These are phyloP conservation scores for Platysteira castanea DNA, from an alignment of 2,113 vertebrate species.

Conservation along the genomic window DNA sequence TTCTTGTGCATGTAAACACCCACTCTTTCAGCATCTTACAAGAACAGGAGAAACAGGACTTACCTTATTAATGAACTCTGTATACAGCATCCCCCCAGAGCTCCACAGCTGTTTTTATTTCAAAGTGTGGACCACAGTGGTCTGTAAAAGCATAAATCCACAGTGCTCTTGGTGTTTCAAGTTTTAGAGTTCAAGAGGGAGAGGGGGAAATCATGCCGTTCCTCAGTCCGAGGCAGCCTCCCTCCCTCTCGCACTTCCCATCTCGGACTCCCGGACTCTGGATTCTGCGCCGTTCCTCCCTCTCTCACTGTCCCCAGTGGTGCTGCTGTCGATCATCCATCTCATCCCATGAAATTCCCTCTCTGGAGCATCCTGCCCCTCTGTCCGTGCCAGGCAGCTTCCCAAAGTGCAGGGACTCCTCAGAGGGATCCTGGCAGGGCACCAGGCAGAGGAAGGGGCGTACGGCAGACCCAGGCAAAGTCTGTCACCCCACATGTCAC, in stretches of 20 bases:
- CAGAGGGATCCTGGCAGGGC: not conserved
- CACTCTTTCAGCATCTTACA: not conserved
- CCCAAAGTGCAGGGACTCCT: not conserved
- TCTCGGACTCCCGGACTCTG: not conserved
- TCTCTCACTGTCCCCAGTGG: not conserved
- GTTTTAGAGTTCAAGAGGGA: not conserved
- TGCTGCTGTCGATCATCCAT: not conserved
- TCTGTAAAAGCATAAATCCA: not conserved
- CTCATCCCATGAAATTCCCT: conserved; percentile 8
- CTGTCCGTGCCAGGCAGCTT: not conserved
- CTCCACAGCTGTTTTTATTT: not conserved
- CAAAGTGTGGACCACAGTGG: not conserved
- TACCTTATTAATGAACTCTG: conserved; percentile 14
- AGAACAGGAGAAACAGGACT: not conserved
- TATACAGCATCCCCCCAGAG: not conserved
- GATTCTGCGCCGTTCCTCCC: not conserved
- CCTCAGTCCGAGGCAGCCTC: not conserved
- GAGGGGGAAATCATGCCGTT: not conserved
- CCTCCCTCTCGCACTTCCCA: not conserved
- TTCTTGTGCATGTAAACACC: not conserved
- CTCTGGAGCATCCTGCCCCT: conserved; percentile 1
- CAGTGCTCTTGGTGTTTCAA: not conserved
- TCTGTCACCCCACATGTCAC: conserved; percentile 27
- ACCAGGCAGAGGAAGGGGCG: not conserved
- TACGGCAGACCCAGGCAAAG: not conserved